Percentiles rank a stretch among this genome's conserved stretches.
phyloP scores from a whole-genome alignment of 2,113 vertebrate species.

The Alces alces region DNA sequence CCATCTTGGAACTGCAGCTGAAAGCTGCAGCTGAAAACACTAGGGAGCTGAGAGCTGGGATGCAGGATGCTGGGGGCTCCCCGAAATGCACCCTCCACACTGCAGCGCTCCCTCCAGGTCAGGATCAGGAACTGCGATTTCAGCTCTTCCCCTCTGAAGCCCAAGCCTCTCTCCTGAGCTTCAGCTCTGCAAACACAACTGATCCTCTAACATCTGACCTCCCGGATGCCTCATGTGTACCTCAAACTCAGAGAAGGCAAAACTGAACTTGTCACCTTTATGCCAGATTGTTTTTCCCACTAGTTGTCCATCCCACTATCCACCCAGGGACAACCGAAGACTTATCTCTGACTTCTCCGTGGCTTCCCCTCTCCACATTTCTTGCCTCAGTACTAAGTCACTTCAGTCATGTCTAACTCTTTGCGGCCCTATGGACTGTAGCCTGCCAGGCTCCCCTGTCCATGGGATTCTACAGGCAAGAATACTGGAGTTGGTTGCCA shows the following conservation, averaged over 20 bases:
- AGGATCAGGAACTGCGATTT: not conserved
- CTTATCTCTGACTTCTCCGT: not conserved
- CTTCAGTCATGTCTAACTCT: not conserved
- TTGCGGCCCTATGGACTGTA: not conserved
- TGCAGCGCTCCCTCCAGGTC: rapidly evolving
- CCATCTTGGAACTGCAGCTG: no score
- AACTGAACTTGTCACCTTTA: not conserved
- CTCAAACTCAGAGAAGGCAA: not conserved
- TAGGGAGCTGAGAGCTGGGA: rapidly evolving
- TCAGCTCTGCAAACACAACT: not conserved
- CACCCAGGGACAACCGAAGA: not conserved
- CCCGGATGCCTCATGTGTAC: not conserved
- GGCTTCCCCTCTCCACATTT: not conserved
- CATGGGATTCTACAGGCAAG: not conserved
- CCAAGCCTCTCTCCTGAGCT: not conserved
- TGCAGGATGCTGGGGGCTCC: not conserved
- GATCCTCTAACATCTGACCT: not conserved
- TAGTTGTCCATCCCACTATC: not conserved
- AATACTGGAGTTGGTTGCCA: not conserved
- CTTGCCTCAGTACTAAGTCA: not conserved
- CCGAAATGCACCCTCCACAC: rapidly evolving
- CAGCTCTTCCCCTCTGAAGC: not conserved
- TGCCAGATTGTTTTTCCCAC: not conserved
- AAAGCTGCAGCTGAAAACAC: not conserved
- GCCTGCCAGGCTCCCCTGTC: not conserved